Evolutionary conservation across 2,888 invertebrate genomes (phyloP), one percentile per base, ranked within the genome.

Genomic region (Cremastinae sp.): DNA sequence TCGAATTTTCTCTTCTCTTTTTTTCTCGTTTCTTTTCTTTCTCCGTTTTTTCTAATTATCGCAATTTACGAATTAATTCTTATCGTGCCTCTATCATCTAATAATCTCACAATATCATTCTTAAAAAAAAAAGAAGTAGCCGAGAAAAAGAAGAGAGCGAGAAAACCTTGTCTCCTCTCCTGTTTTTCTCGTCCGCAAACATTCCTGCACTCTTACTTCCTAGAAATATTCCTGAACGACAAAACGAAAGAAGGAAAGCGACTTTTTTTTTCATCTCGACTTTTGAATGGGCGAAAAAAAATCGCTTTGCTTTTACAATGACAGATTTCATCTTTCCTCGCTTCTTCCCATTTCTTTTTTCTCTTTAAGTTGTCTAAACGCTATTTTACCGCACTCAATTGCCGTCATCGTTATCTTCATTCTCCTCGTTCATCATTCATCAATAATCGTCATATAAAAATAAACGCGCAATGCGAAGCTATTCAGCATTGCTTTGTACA

Each of bases 401-500:
- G n/a, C 51, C 22, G 36, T 45, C 58, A 34, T 45, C 12, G 22
- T 47, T 47, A 56, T 28, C 58, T 47, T 47, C 36, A 41, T 38
- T 69, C 51, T 22, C 58, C 69, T n/a, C 41, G 47, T 12, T 62
- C 56, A 43, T 49, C 49, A 28, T 83, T 71, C 78, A 80, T 81
- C 80, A 69, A n/a, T 82, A 51, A 53, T 65, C 43, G 16, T 85
- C 81, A 86, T 89, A 89, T 87, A 89, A 89, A 89, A 89, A 89
- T 89, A 89, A 70, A 89, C 82, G 84, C 82, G 89, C 89, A 89
- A 89, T 87, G 89, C 85, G 83, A 87, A 87, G 83, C 84, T 85
- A 86, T 86, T 82, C 85, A 84, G 84, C 89, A 89, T 88, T 89
- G 89, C 88, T 89, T 89, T 89, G 89, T 89, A 89, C 89, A 89